These are phyloP conservation scores for Zeugodacus cucurbitae DNA, from an alignment of 1,140 invertebrate species.

Conservation along the genomic window DNA sequence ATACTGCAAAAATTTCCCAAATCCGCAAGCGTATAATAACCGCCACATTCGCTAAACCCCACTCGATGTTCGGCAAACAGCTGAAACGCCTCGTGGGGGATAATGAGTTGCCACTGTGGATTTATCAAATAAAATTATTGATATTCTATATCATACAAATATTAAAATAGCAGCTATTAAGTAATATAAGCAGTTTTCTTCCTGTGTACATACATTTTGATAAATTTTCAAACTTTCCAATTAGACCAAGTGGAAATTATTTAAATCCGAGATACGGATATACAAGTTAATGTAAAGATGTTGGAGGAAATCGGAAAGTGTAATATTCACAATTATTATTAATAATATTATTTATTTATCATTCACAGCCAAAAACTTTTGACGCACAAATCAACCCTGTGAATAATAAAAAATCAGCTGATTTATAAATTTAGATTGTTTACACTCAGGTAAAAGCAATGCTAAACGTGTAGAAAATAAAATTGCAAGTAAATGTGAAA, in stretches of 20 bases:
- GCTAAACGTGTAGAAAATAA: background rate
- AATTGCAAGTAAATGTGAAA: no score
- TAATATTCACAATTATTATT: background rate
- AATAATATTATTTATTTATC: background rate
- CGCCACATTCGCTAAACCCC: background rate
- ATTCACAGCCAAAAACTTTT: background rate
- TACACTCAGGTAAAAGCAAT: background rate
- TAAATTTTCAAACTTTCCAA: background rate
- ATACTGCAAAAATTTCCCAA: conserved; percentile 11
- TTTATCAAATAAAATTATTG: background rate
- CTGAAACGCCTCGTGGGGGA: background rate
- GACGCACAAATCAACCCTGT: background rate
- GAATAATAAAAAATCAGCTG: background rate
- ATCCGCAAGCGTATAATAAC: background rate
- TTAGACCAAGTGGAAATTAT: background rate
- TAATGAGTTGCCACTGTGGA: background rate
- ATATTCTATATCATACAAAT: no score
- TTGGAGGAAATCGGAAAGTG: background rate
- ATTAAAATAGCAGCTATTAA: no score
- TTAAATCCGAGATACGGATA: background rate
- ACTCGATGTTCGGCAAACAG: background rate
- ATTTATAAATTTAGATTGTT: background rate
- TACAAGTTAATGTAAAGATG: background rate
- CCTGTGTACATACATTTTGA: no score
- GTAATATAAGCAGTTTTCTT: no score